A percentile compares a stretch with the other conserved stretches of the same genome.
Evolutionary conservation across 2,797 vertebrate genomes (phyloP).

Genomic region (Sarcoramphus papa): DNA sequence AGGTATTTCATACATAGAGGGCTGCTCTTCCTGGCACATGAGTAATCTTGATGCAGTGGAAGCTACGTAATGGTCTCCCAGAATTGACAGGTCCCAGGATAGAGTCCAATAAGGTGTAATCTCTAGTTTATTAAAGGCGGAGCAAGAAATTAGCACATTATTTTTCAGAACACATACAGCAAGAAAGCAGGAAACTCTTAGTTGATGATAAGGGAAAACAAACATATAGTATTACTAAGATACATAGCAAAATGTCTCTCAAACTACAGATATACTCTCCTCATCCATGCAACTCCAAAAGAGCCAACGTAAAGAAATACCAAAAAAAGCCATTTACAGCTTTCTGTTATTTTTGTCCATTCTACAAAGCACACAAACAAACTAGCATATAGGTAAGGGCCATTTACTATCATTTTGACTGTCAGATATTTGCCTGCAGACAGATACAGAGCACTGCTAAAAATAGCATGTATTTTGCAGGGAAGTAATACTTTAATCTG

Average conservation of each 20-base stretch:
- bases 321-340: background rate
- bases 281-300: background rate
- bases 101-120: background rate
- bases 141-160: background rate
- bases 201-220: background rate
- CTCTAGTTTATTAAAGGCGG: background rate
- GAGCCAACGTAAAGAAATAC: background rate
- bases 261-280: background rate
- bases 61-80: background rate
- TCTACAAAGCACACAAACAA: background rate
- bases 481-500: background rate
- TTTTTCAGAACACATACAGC: background rate
- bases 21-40: background rate
- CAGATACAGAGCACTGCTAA: background rate
- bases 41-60: background rate
- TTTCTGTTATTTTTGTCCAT: background rate
- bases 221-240: background rate
- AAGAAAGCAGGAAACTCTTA: background rate
- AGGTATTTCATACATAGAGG: background rate
- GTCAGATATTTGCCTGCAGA: background rate
- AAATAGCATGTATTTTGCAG: background rate
- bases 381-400: background rate
- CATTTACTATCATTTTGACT: background rate
- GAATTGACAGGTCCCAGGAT: background rate
- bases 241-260: background rate